These are phyloP conservation scores for Pteronotus mesoamericanus DNA, from an alignment of 2,797 vertebrate species.

Conservation along the genomic window DNA sequence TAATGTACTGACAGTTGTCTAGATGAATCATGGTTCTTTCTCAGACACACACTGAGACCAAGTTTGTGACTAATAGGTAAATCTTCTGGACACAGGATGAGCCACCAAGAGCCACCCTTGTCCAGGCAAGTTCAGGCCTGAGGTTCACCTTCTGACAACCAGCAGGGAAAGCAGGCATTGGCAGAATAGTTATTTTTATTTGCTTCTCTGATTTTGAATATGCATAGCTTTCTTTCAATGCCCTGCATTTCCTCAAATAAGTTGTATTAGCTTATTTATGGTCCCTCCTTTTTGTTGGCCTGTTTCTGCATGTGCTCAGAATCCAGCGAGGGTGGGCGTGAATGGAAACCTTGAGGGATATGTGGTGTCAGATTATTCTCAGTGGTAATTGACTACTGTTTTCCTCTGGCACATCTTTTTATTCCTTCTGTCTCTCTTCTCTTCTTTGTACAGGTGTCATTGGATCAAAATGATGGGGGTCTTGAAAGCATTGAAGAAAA, in stretches of 20 bases:
- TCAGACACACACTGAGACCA: conserved; percentile 79
- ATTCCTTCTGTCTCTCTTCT: neutral
- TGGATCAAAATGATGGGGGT: conserved; percentile 1
- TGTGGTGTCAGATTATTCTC: neutral
- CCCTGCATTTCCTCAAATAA: neutral
- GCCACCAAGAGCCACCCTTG: conserved; percentile 79
- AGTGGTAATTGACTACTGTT: neutral
- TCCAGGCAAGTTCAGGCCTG: conserved; percentile 79
- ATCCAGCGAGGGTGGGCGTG: neutral
- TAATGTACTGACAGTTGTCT: conserved; percentile 79
- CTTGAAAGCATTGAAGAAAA: neutral
- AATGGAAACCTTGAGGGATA: neutral
- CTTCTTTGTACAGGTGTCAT: neutral
- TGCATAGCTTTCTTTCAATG: neutral
- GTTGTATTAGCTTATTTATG: neutral
- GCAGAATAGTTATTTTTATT: conserved; percentile 70
- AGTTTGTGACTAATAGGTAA: conserved; percentile 82
- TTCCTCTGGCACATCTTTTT: neutral
- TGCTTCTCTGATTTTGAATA: conserved; percentile 70
- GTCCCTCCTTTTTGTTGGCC: neutral
- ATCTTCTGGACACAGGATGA: conserved; percentile 74
- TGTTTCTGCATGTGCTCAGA: neutral
- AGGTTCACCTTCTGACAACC: conserved; percentile 75
- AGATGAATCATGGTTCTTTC: conserved; percentile 84
- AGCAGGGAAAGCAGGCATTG: conserved; percentile 50